Percentiles rank a stretch among this genome's conserved stretches.
phyloP scores from a whole-genome alignment of 2,888 invertebrate species.

The Meiosimyza platycephala region DNA sequence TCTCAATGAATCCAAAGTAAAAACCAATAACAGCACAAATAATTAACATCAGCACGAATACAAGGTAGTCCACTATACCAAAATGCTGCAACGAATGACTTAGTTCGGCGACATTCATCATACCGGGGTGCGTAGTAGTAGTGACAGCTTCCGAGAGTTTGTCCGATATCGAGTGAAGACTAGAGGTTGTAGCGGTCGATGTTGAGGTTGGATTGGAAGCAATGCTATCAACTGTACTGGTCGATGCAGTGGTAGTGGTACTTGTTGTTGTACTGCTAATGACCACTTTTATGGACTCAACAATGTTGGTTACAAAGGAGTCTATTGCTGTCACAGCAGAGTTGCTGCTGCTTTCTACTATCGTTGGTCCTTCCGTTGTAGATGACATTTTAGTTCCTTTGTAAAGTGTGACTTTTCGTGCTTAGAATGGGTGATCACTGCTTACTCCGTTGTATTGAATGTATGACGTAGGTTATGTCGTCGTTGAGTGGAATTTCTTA shows the following conservation, averaged over 20 bases:
- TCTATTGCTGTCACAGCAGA: conserved; percentile 43
- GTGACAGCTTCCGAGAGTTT: conserved; percentile 4
- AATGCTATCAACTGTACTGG: conserved; percentile 25
- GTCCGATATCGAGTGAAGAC: not conserved
- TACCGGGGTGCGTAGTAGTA: conserved; percentile 30
- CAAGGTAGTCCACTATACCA: conserved; percentile 80
- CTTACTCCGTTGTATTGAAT: too few relatives aligned
- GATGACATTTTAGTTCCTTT: conserved; percentile 50
- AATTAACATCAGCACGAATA: conserved; percentile 82
- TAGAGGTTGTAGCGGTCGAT: not conserved
- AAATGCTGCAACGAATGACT: conserved; percentile 73
- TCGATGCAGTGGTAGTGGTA: conserved; percentile 31
- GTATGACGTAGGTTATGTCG: too few relatives aligned
- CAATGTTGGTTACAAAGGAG: conserved; percentile 26
- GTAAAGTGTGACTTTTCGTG: not conserved
- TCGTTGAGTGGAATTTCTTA: conserved; percentile 24
- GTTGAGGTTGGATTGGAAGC: conserved; percentile 23
- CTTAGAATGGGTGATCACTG: too few relatives aligned
- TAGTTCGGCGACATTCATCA: conserved; percentile 62
- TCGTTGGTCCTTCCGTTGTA: conserved; percentile 35
- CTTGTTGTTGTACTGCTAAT: conserved; percentile 52
- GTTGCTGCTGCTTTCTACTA: not conserved
- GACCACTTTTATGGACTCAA: conserved; percentile 50
- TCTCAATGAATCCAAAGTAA: conserved; percentile 83
- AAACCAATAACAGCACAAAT: conserved; percentile 83